Conservation (phyloP, 2,797 vertebrate genomes). For the Sebastes matsubarae region DNA sequence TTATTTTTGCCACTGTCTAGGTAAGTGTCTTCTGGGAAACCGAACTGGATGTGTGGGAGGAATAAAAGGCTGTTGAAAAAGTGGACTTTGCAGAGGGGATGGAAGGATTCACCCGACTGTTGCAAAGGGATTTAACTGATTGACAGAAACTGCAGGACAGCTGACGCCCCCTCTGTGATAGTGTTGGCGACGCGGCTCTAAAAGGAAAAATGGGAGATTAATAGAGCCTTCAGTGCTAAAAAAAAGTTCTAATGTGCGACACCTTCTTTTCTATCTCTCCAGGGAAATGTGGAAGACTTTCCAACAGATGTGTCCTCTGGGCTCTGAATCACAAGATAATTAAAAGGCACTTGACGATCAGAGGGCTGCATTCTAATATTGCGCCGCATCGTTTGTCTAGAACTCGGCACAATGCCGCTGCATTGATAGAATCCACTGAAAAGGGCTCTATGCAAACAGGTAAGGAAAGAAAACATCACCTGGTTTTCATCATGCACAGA, state of each 20-base stretch:
- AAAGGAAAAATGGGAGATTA: slow-evolving; percentile 45
- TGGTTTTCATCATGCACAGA: slow-evolving; percentile 36
- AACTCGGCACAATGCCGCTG: slow-evolving; percentile 52
- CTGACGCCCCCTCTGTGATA: slow-evolving; percentile 48
- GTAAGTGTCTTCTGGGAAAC: slow-evolving; percentile 64
- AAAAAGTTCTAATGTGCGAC: slow-evolving; percentile 60
- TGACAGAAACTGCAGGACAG: slow-evolving; percentile 70
- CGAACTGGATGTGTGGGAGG: slow-evolving; percentile 44
- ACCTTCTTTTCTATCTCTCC: slow-evolving; percentile 55
- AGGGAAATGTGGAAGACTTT: slow-evolving; percentile 70
- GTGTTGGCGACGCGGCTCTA: slow-evolving; percentile 35
- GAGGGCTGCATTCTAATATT: slow-evolving; percentile 62
- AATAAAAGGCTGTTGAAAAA: slow-evolving; percentile 63
- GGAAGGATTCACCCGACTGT: slow-evolving; percentile 45
- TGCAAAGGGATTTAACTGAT: slow-evolving; percentile 72
- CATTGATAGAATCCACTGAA: slow-evolving; percentile 42
- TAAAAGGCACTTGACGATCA: slow-evolving; percentile 75
- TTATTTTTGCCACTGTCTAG: slow-evolving; percentile 50
- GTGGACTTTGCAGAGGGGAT: slow-evolving; percentile 46
- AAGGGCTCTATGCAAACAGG: slow-evolving; percentile 36
- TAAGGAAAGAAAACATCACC: slow-evolving; percentile 27
- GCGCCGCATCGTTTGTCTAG: slow-evolving; percentile 42
- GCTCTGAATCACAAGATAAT: slow-evolving; percentile 75
- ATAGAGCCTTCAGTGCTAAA: slow-evolving; percentile 54
- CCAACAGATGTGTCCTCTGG: slow-evolving; percentile 75